Base-by-base conservation (phyloP, 37 sponge, comb jelly and placozoan genomes). In the Diacarnus erythraeanus region DNA sequence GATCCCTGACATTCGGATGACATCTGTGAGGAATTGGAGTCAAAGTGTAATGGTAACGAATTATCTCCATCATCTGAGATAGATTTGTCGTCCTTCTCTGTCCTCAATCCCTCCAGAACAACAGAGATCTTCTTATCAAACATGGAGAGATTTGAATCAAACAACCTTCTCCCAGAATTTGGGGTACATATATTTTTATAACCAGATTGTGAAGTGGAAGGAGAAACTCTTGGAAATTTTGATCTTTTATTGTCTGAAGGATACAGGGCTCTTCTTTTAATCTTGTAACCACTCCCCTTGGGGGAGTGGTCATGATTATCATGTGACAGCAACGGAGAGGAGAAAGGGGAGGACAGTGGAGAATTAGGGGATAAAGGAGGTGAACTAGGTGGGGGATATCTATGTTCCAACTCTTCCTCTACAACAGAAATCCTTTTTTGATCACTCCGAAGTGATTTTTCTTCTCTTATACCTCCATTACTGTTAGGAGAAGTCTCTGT, bases 331-430 rank as follows among this genome's bases (percentile, higher is more conserved):
- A 47, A 12, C 8, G 25, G 25, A 15, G 64, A 27, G 64, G 64
- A 20, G 64, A 54, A 33, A 47, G 57, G 1, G 30, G 56, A 57
- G 9, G 61, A 59, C 18, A 3, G 64, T 43, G 64, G 63, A 38
- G 65, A 59, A 22, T 42, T 63, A 38, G 64, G 65, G 42, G 44
- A 61, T 22, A 41, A 36, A 38, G 65, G 77, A 12, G 63, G 65
- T 27, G 77, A 42, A 29, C 38, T 39, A 36, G 61, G 65, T 20
- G 64, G 43, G 29, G 42, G 38, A 30, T 47, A 57, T 18, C 58
- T 2, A n/a, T n/a, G n/a, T n/a, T n/a, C n/a, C n/a, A n/a, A n/a
- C n/a, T n/a, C n/a, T 74, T 54, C 75, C 57, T 54, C 35, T 54
- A 9, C n/a, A n/a, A n/a, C n/a, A n/a, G n/a, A n/a, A n/a, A n/a